phyloP scores from a whole-genome alignment of 2,888 invertebrate species.

The Glyphotaelius pellucidus region DNA sequence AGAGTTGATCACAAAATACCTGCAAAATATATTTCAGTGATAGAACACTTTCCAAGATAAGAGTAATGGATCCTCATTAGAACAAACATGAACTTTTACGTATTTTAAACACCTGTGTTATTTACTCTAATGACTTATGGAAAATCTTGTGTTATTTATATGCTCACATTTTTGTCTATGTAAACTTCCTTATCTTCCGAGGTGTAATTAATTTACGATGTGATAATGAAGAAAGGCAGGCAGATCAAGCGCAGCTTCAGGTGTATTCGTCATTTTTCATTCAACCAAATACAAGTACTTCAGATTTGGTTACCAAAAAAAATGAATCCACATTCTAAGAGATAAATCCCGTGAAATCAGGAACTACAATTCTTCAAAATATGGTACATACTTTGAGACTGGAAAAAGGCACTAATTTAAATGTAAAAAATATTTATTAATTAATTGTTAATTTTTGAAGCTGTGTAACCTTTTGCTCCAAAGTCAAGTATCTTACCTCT shows the following conservation, averaged over 20 bases:
- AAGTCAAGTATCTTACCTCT: too few species aligned
- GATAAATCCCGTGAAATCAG: too few species aligned
- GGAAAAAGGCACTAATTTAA: too few species aligned
- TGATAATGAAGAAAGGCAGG: constrained; percentile 9
- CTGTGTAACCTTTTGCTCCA: too few species aligned
- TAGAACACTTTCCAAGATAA: constrained; percentile 10
- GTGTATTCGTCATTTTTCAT: not conserved
- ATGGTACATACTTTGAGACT: too few species aligned
- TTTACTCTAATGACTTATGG: not conserved
- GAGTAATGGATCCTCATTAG: not conserved
- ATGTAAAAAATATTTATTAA: too few species aligned
- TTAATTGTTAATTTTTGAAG: too few species aligned
- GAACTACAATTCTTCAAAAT: too few species aligned
- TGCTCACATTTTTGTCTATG: not conserved
- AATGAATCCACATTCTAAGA: too few species aligned
- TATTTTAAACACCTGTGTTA: constrained; percentile 11
- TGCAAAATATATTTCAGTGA: not conserved
- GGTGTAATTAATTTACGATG: constrained; percentile 14
- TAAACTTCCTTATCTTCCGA: constrained; percentile 18
- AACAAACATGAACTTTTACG: not conserved
- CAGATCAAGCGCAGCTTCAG: constrained; percentile 13
- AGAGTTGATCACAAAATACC: not conserved
- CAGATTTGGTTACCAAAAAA: not conserved
- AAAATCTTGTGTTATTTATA: not conserved
- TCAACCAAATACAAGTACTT: not conserved